Evolutionary conservation across 2,888 invertebrate species (phyloP).

Genomic region (Uloborus plumipes): DNA sequence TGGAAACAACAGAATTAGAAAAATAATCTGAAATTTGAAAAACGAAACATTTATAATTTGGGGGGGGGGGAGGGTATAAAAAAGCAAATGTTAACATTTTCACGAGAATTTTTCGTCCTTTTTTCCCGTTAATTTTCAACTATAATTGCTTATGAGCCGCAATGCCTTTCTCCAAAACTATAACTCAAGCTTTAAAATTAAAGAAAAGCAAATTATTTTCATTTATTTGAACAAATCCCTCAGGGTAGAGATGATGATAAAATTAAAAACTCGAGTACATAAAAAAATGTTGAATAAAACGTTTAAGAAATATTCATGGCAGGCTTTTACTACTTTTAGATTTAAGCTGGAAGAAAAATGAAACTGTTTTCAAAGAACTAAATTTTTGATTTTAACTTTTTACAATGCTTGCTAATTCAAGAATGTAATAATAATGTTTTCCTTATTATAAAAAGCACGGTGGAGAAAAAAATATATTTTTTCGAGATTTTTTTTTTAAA

Average conservation of each 20-base stretch:
- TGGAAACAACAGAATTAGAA: no score
- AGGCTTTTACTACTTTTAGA: no score
- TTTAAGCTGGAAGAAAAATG: no score
- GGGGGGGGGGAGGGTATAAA: no score
- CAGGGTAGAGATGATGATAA: conserved; percentile 10
- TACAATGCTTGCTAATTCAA: conserved; percentile 46
- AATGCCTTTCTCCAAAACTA: no score
- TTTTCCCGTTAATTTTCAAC: no score
- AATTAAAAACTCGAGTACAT: conserved; percentile 1
- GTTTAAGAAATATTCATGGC: background rate
- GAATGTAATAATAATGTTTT: conserved; percentile 35
- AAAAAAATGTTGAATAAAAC: background rate
- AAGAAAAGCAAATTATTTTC: conserved; percentile 17
- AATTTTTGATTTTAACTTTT: conserved; percentile 28
- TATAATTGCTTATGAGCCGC: no score
- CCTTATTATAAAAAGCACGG: conserved; percentile 32
- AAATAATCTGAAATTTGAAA: no score
- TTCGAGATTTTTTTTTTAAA: conserved; percentile 13
- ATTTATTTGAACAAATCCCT: conserved; percentile 26
- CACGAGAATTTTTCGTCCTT: no score
- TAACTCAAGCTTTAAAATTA: no score
- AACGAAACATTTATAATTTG: no score
- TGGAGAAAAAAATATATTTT: conserved; percentile 17
- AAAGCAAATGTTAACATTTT: no score
- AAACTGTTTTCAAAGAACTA: background rate